Conservation (phyloP, 1,140 invertebrate genomes). For the Nephila pilipes region DNA sequence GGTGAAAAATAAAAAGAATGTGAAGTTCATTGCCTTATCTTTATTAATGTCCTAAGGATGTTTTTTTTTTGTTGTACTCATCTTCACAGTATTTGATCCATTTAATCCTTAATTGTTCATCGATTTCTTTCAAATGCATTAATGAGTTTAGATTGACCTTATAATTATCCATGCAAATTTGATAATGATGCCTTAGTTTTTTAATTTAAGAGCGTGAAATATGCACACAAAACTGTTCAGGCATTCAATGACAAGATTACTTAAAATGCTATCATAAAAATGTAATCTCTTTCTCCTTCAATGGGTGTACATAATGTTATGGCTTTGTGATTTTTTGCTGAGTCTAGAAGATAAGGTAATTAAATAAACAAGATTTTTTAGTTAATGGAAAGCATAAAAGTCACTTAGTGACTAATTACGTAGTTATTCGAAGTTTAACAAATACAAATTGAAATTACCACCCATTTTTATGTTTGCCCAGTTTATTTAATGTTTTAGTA, state of each 20-base stretch:
- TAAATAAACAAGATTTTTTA: background rate
- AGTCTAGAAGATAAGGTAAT: background rate
- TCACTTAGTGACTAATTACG: background rate
- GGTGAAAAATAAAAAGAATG: background rate
- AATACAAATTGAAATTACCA: too few species aligned
- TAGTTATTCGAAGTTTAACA: background rate
- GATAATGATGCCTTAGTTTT: slow-evolving; percentile 6
- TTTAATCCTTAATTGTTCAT: slow-evolving; percentile 4
- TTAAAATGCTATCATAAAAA: background rate
- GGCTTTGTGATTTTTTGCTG: background rate
- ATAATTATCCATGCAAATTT: background rate
- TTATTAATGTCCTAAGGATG: background rate
- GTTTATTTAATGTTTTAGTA: too few species aligned
- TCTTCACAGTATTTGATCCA: background rate
- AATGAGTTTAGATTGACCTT: slow-evolving; percentile 36
- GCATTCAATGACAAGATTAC: background rate
- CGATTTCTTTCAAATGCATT: background rate
- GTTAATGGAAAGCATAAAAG: background rate
- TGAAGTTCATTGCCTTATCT: background rate
- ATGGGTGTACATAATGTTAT: background rate
- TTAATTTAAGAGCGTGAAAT: background rate
- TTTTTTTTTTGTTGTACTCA: background rate
- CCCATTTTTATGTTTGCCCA: too few species aligned
- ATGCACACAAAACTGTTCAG: background rate
- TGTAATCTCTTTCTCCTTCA: background rate